Conservation (phyloP, 2,113 vertebrate species). For the Platichthys flesus region DNA sequence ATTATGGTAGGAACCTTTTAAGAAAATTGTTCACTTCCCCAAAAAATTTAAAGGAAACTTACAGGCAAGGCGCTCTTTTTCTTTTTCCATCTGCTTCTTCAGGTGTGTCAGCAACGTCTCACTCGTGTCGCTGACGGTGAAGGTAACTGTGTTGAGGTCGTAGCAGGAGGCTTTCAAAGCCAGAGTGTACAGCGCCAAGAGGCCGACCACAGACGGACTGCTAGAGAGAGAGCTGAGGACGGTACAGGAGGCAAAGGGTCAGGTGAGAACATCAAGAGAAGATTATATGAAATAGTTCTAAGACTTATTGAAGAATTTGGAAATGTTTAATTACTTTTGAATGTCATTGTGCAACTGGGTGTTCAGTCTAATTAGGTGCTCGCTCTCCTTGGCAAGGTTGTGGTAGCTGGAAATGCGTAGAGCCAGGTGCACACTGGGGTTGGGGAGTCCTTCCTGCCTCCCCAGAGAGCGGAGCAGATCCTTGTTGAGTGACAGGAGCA, state of each 20-base stretch:
- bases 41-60: conserved; percentile 17
- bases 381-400: conserved; percentile 74
- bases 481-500: conserved; percentile 79
- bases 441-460: conserved; percentile 65
- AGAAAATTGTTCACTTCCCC: background rate
- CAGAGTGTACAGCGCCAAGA: conserved; percentile 87
- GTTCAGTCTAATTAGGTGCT: conserved; percentile 84
- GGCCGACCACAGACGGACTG: conserved; percentile 77
- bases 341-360: conserved; percentile 75
- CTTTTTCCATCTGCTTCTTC: conserved; percentile 86
- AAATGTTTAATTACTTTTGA: conserved; percentile 75
- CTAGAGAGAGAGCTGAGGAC: conserved; percentile 49
- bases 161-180: conserved; percentile 88
- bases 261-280: background rate
- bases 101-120: conserved; percentile 83
- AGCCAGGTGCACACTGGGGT: conserved; percentile 90
- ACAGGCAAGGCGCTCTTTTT: conserved; percentile 82
- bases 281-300: background rate
- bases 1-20: background rate
- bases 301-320: background rate
- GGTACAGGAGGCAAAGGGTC: background rate
- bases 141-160: conserved; percentile 57
- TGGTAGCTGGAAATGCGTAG: conserved; percentile 88
- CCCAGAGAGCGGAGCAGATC: conserved; percentile 82
- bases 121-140: conserved; percentile 52